Evolutionary conservation across 2,888 invertebrate species (phyloP), one percentile per base, ranked within the genome.

Genomic region (Dascillus cervinus): DNA sequence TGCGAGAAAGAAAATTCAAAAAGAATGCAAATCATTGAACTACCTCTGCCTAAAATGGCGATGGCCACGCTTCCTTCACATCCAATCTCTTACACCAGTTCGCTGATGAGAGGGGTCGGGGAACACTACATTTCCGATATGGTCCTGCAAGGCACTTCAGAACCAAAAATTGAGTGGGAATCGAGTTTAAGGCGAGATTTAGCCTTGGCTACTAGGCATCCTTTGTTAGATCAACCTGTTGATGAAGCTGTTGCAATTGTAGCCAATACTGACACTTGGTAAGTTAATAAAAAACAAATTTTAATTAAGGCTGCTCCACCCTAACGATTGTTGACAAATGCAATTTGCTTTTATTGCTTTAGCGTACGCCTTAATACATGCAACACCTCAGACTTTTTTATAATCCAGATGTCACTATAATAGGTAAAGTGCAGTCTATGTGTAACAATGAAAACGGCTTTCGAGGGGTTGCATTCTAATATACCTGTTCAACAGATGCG

Each of bases 211-310:
- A 64, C 71, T 15, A 67, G 67, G 44, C 59, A 69, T 49, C 67
- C 70, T 28, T 67, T 73, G 11, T 58, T 78, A 19, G 87, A 86
- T 53, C 79, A 81, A 49, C 72, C 80, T 19, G 74, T 84, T 0
- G 70, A 78, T 28, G 88, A 89, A 62, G 79, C 88, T 27, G 72
- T 89, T 22, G 89, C 87, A 42, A 81, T 92, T 40, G 69, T 91
- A 15, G 91, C 85, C 1, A 79, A 86, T 54, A 73, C 77, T 42
- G 81, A 83, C 52, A 81, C 77, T 28, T 91, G 90, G 88, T 86
- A 68, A 59, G 67, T 40, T 15, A 4, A 17, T 6, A 17, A 8
- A 6, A 6, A 17, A 6, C 17, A 17, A 6, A 6, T 4, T 6
- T 8, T 17, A 17, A 17, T 17, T 6, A 4, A 17, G 4, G 4